Evolutionary conservation across 2,888 invertebrate genomes (phyloP), one percentile per base, ranked within the genome.

Genomic region (Macrosoma leucophasiata): DNA sequence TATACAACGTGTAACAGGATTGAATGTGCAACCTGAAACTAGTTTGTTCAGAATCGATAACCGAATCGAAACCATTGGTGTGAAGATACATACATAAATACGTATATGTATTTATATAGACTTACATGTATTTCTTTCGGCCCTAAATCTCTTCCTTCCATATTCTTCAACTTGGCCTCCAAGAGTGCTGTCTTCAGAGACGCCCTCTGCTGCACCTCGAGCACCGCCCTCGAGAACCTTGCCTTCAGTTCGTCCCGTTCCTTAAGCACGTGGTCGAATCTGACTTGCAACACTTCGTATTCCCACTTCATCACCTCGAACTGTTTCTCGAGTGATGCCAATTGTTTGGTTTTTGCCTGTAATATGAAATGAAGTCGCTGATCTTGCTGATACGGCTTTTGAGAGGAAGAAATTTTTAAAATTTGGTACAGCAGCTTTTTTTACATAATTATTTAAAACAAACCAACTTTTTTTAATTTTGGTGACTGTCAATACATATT

Each of bases 201-300:
- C 0, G 93, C 90, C 63, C 93, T 93, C 66, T 95, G 94, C 63
- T 96, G 96, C 3, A 96, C 88, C 58, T 96, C 96, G 22, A 94
- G 79, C 27, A 97, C 90, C 0, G 95, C 93, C 41, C 90, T 88
- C 6, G 94, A 89, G 67, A 97, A 96, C 60, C 91, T 66, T 3
- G 86, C 70, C 58, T 94, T 93, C 12, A 96, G 69, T 31, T 93
- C 91, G 52, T 95, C 91, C 7, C 94, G 86, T 62, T 97, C 96
- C 1, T 77, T 76, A 44, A 90, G 79, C 1, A 93, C 88, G 53
- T 92, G 88, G 52, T 93, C 93, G 62, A 92, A 94, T 43, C 93
- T 87, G 43, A 95, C 86, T 60, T 93, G 89, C 9, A 95, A 68
- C 0, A 91, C 89, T 53, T 89, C 89, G 37, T 88, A 87, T 54